Conservation (phyloP, 1,140 invertebrate genomes). For the Phortica variegata region DNA sequence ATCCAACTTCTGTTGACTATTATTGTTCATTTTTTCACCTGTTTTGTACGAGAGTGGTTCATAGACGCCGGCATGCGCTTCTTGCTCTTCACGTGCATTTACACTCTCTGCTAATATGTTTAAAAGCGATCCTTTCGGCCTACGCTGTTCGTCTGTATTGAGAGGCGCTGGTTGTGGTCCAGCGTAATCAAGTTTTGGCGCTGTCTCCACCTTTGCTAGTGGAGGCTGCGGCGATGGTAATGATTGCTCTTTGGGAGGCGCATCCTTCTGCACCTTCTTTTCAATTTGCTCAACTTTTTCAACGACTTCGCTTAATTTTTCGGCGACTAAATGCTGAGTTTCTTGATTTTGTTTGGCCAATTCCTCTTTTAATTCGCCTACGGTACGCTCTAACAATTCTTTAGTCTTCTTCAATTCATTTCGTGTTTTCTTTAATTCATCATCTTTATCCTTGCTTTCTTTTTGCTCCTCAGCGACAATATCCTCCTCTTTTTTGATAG, state of each 20-base stretch:
- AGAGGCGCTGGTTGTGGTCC: neutral
- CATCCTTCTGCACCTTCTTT: constrained; percentile 12
- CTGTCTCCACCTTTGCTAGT: no score
- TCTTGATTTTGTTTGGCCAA: constrained; percentile 47
- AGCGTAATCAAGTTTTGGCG: neutral
- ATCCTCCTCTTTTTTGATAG: constrained; percentile 62
- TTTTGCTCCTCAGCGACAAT: constrained; percentile 58
- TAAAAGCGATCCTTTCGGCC: constrained; percentile 28
- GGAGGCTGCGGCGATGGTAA: neutral
- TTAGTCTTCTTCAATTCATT: constrained; percentile 62
- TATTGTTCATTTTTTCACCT: constrained; percentile 35
- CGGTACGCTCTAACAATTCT: constrained; percentile 58
- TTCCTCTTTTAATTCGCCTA: constrained; percentile 59
- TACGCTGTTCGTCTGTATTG: constrained; percentile 5
- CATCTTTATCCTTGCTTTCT: constrained; percentile 55
- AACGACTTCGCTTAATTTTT: constrained; percentile 20
- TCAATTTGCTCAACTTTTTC: constrained; percentile 31
- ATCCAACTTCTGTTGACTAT: constrained; percentile 6
- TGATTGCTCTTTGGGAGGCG: constrained; percentile 13
- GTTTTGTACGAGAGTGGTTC: constrained; percentile 51
- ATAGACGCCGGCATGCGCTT: constrained; percentile 38
- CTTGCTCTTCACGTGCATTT: constrained; percentile 27
- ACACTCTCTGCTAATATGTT: constrained; percentile 42
- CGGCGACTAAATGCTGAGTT: constrained; percentile 22
- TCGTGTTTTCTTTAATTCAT: constrained; percentile 56